phyloP scores from a whole-genome alignment of 2,113 vertebrate species.

The Procavia capensis region DNA sequence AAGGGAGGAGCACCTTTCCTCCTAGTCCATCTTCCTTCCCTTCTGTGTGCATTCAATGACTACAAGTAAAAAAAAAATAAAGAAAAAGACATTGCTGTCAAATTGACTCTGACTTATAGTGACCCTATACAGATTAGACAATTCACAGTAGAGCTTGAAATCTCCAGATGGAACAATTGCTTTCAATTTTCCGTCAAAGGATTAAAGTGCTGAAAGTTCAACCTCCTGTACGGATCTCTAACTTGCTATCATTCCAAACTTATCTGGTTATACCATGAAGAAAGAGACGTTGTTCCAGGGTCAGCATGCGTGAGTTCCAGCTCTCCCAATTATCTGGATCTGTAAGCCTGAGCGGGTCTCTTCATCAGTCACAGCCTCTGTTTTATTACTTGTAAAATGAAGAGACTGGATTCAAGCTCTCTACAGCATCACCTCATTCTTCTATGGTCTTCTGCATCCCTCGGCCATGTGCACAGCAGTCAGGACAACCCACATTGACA shows the following conservation, averaged over 20 bases:
- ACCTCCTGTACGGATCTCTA: neutral
- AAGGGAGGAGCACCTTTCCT: neutral
- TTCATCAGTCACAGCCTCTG: neutral
- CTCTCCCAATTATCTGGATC: neutral
- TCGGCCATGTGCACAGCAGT: neutral
- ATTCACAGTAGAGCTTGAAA: neutral
- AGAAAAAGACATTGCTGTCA: too few species aligned
- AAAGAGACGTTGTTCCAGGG: fast-evolving
- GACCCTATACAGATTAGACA: neutral
- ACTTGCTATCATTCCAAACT: neutral
- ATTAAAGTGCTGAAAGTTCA: neutral
- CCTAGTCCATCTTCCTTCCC: neutral
- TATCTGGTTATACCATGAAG: neutral
- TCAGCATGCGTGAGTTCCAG: neutral
- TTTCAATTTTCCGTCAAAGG: constrained; percentile 12
- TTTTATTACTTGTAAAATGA: neutral
- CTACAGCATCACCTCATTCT: neutral
- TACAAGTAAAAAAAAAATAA: too few species aligned
- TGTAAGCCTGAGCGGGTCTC: neutral
- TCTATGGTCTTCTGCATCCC: neutral
- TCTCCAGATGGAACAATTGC: neutral
- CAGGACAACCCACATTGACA: constrained; percentile 67
- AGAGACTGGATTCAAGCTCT: neutral
- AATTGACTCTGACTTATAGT: too few species aligned
- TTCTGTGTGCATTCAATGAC: neutral